A percentile compares a stretch with the other conserved stretches of the same genome.
Evolutionary conservation across 2,113 vertebrate genomes (phyloP).

Genomic region (Capricornis sumatraensis): DNA sequence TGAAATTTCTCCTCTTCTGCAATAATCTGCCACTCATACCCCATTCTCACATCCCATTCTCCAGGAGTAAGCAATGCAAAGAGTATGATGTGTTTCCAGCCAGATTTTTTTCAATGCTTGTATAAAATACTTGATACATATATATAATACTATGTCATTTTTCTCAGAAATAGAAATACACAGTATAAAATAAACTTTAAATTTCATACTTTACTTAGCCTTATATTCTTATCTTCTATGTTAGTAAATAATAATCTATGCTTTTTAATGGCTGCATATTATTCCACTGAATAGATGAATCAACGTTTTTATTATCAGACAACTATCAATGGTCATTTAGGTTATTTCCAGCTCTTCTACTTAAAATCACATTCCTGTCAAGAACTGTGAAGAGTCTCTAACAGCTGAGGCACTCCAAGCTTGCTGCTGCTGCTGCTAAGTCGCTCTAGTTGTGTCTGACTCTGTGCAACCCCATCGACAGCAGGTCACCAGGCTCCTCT

Average conservation of each 20-base stretch:
- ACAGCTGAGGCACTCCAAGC: neutral
- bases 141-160: neutral
- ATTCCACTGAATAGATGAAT: neutral
- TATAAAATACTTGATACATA: neutral
- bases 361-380: neutral
- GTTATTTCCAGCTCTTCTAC: neutral
- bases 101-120: neutral
- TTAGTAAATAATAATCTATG: neutral
- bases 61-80: neutral
- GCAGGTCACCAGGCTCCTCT: no score
- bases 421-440: neutral
- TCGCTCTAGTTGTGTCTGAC: accelerated
- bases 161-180: neutral
- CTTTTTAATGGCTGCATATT: neutral
- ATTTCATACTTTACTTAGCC: neutral
- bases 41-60: neutral
- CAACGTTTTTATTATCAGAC: neutral
- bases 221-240: neutral
- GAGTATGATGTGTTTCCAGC: neutral
- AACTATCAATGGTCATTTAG: neutral
- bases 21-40: neutral
- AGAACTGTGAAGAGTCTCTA: neutral
- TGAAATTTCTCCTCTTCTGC: neutral
- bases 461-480: no score
- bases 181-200: neutral